Evolutionary conservation across 2,888 invertebrate species (phyloP).

Genomic region (Oeneis ivallda): DNA sequence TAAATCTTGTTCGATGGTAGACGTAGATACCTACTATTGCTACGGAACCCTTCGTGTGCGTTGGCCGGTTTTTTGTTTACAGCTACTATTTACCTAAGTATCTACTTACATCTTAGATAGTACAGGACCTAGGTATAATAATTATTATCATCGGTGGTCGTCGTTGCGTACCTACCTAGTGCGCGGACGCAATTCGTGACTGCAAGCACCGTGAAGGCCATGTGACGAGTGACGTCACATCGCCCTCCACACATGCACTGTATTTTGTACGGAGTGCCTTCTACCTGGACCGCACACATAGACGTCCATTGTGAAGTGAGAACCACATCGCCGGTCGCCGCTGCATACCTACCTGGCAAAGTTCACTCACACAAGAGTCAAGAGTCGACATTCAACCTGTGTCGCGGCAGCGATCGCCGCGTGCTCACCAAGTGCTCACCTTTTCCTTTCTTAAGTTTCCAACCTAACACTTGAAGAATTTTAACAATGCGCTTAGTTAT

Average conservation of each 20-base stretch:
- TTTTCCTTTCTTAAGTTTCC: not conserved
- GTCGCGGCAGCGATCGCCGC: constrained; percentile 51
- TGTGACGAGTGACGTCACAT: constrained; percentile 59
- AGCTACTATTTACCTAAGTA: constrained; percentile 1
- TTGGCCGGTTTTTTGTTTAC: too few relatives aligned
- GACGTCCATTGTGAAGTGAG: constrained; percentile 38
- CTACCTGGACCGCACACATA: constrained; percentile 46
- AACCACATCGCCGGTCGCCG: constrained; percentile 39
- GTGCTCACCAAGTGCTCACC: constrained; percentile 54
- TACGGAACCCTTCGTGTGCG: too few relatives aligned
- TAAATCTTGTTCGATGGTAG: too few relatives aligned
- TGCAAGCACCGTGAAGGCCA: constrained; percentile 73
- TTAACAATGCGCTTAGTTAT: constrained; percentile 17
- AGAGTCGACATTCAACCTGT: constrained; percentile 51
- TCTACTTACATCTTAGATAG: not conserved
- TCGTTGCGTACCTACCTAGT: not conserved
- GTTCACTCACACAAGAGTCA: constrained; percentile 63
- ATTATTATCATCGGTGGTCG: not conserved
- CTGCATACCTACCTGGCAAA: constrained; percentile 54
- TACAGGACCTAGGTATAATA: not conserved
- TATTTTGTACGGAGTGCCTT: constrained; percentile 37
- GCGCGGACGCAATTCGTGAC: constrained; percentile 46
- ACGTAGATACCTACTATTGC: too few relatives aligned
- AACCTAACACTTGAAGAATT: constrained; percentile 6
- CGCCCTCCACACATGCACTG: constrained; percentile 47